Evolutionary conservation across 2,797 vertebrate genomes (phyloP).

Genomic region (Tachyglossus aculeatus): DNA sequence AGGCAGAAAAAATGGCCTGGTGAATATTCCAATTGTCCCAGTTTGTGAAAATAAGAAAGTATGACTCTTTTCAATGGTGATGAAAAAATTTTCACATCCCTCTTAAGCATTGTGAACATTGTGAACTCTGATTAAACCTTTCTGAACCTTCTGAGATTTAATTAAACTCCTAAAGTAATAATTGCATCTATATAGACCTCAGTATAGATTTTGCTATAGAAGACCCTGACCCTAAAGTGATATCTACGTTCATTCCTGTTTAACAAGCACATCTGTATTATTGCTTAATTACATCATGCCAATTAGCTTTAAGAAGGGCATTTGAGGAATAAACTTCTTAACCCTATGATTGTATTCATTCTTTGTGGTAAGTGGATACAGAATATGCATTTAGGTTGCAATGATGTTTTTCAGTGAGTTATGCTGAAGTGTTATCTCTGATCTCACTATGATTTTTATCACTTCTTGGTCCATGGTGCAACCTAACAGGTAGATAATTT

Average conservation of each 20-base stretch:
- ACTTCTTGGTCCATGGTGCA: neutral
- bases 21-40: too few relatives aligned
- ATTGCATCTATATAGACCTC: slow-evolving; percentile 44
- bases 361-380: neutral
- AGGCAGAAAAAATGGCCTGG: too few relatives aligned
- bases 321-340: slow-evolving; percentile 16
- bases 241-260: slow-evolving; percentile 47
- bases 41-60: neutral
- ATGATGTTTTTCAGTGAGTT: slow-evolving; percentile 8
- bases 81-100: neutral
- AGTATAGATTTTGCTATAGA: slow-evolving; percentile 45
- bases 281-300: slow-evolving; percentile 61
- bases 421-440: slow-evolving; percentile 22
- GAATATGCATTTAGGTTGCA: neutral
- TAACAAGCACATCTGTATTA: slow-evolving; percentile 63
- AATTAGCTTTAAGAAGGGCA: slow-evolving; percentile 45
- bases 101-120: neutral
- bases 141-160: slow-evolving; percentile 38
- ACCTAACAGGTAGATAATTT: too few relatives aligned
- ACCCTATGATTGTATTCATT: neutral
- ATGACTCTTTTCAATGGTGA: neutral
- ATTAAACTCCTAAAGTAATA: slow-evolving; percentile 55
- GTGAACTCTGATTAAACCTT: slow-evolving; percentile 34
- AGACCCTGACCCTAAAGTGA: slow-evolving; percentile 59
- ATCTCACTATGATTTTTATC: slow-evolving; percentile 4